phyloP scores from a whole-genome alignment of 1,140 invertebrate genomes.

The Pteromalus puparum region DNA sequence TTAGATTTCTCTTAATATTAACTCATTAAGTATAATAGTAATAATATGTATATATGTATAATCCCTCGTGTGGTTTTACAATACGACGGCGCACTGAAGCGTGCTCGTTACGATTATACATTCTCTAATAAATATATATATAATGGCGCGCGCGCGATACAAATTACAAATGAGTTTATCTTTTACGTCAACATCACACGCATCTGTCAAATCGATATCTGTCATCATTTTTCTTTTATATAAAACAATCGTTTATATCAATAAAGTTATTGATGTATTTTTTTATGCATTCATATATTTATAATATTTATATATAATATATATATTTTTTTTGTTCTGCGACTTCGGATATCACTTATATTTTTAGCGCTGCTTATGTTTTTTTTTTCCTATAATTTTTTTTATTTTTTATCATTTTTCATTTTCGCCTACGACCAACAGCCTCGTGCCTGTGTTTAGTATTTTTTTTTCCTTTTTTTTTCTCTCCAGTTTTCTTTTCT shows the following conservation, averaged over 20 bases:
- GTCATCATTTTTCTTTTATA: constrained; percentile 55
- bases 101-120: constrained; percentile 34
- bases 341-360: constrained; percentile 38
- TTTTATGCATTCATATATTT: constrained; percentile 60
- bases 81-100: neutral
- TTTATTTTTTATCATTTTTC: neutral
- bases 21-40: constrained; percentile 28
- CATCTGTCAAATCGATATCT: constrained; percentile 38
- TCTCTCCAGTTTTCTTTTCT: neutral
- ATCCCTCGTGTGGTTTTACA: constrained; percentile 5
- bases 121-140: neutral
- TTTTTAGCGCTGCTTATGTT: constrained; percentile 23
- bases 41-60: constrained; percentile 45
- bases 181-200: constrained; percentile 63
- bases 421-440: constrained; percentile 1
- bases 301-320: constrained; percentile 46
- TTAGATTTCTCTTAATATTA: constrained; percentile 35
- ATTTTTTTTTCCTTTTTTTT: neutral
- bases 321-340: constrained; percentile 45
- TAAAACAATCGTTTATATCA: constrained; percentile 63
- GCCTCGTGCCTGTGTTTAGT: neutral
- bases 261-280: constrained; percentile 56
- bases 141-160: constrained; percentile 11
- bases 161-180: constrained; percentile 50
- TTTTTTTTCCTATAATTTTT: constrained; percentile 10